Evolutionary conservation across 1,140 invertebrate species (phyloP).

Genomic region (Asobara japonica): DNA sequence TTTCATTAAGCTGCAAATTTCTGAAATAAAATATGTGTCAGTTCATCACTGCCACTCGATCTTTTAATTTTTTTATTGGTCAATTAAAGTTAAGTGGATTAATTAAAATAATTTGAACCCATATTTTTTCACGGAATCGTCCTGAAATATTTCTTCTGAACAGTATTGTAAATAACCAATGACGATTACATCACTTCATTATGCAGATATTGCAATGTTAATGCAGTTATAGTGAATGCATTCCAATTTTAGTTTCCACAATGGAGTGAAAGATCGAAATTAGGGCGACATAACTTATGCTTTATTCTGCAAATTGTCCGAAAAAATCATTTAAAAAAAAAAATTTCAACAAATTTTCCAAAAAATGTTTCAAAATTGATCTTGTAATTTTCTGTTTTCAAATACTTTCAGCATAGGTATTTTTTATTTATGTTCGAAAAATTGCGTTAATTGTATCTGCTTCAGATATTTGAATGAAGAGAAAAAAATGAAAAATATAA

Average conservation of each 20-base stretch:
- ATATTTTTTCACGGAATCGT: background rate
- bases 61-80: background rate
- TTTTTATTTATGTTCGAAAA: too few species aligned
- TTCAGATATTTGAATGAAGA: background rate
- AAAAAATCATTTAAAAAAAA: background rate
- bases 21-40: background rate
- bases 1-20: background rate
- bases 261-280: too few species aligned
- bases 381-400: too few species aligned
- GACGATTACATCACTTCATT: background rate
- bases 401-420: too few species aligned
- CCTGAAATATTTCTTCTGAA: background rate
- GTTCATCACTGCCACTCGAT: slow-evolving; percentile 3
- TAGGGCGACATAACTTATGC: too few species aligned
- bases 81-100: background rate
- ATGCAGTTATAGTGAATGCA: background rate
- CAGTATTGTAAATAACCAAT: slow-evolving; percentile 7
- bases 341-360: too few species aligned
- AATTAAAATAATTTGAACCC: background rate
- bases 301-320: background rate
- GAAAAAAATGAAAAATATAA: background rate
- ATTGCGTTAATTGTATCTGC: too few species aligned
- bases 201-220: background rate
- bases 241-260: background rate
- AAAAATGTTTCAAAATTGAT: too few species aligned